Evolutionary conservation across 2,888 invertebrate species (phyloP).

Genomic region (Cynaeus angustus): DNA sequence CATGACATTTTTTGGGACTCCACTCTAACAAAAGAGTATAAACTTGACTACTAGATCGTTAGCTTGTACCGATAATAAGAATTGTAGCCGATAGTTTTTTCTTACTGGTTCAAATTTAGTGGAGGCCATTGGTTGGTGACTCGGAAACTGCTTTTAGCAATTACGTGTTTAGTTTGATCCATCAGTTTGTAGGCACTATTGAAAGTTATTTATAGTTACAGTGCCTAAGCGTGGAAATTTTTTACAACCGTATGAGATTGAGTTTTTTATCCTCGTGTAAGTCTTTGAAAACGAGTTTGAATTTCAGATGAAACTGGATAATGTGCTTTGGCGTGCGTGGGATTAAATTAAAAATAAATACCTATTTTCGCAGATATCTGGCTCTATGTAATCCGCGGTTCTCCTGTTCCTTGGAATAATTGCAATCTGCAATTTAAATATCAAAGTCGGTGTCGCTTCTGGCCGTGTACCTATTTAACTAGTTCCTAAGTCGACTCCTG

Average conservation of each 20-base stretch:
- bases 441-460: conserved; percentile 2
- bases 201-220: no score
- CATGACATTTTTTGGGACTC: no score
- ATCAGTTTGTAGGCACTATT: no score
- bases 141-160: no score
- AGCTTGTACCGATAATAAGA: no score
- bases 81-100: no score
- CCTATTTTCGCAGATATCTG: neutral
- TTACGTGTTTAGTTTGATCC: no score
- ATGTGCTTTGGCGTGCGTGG: neutral
- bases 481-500: conserved; percentile 2
- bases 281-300: neutral
- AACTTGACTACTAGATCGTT: no score
- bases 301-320: conserved; percentile 2
- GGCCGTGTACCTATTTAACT: conserved; percentile 20
- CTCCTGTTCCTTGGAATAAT: conserved; percentile 4
- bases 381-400: neutral
- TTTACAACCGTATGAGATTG: neutral
- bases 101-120: no score
- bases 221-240: neutral
- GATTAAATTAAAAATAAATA: neutral
- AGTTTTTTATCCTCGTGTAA: neutral
- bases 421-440: conserved; percentile 32
- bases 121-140: no score
- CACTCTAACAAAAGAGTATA: no score